Base-by-base conservation (phyloP, 2,797 vertebrate genomes). In the Rhadinocentrus ornatus region DNA sequence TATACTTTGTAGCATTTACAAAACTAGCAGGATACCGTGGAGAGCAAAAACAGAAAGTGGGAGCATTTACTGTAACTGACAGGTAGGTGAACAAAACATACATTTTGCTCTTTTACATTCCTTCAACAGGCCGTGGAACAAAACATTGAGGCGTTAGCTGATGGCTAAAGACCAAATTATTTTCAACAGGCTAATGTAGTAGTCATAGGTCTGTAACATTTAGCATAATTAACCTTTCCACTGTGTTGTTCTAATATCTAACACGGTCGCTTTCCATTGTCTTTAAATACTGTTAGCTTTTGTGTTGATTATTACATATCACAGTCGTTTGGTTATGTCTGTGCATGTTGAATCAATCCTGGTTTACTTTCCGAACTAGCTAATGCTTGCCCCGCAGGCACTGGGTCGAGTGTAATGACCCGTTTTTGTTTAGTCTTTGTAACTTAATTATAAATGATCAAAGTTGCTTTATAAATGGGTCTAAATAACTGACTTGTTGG, bases 21-120 rank as follows among this genome's bases (percentile, higher is more conserved):
- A 6, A 72, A 53, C 13, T 39, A 57, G 3, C 31, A 32, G 60
- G 9, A 31, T 34, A 5, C 1, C 16, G 34, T 39, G 12, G 3
- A 31, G 35, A 48, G 10, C 4, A 54, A 50, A 77, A 46, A 48
- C 37, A 37, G 44, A 52, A n/a, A 74, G 66, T 4, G 68, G 55
- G 37, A 35, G 8, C 8, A 37, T 46, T 57, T 4, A 59, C 10
- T 4, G 16, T 11, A 65, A 59, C 12, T 32, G 61, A 22, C 29
- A 80, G 87, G 89, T 92, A 81, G 52, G 86, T 78, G 53, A 52
- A 61, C n/a, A 59, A 44, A 22, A 55, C 9, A 32, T 5, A 68
- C 55, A 12, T 59, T 62, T 62, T 27, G 66, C 67, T 32, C n/a
- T 57, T 62, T 68, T 18, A 44, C 37, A 68, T 24, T 20, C 9